Evolutionary conservation across 2,797 vertebrate genomes (phyloP), one percentile per base, ranked within the genome.

Genomic region (Morus bassanus): DNA sequence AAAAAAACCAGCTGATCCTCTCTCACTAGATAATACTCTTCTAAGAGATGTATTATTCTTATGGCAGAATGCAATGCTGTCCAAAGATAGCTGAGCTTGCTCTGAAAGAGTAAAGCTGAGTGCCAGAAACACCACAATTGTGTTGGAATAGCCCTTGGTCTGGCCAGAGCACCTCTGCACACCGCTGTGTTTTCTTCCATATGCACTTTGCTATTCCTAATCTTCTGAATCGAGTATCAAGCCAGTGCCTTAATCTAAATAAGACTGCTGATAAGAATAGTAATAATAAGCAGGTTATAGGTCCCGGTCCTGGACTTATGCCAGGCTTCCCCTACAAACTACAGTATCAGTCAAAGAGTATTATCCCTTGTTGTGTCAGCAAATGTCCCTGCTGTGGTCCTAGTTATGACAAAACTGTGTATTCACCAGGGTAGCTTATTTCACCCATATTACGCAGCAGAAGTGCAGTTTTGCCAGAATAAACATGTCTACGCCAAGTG

Each of bases 401-500:
- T 28, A 67, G 88, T 67, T 86, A 79, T 74, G 95, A 95, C 85
- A 94, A 73, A 95, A 90, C 65, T 48, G 51, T 46, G 6, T 61
- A 41, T 85, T 88, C 83, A 78, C 54, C 43, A 85, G 85, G 33
- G 75, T 75, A 64, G 74, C 3, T 91, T 85, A 70, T 93, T 89
- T 94, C 94, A 84, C 85, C 90, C 89, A 45, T 41, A 68, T 91
- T 88, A 92, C 18, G 1, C 93, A 94, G 77, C 37, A 92, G 8
- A 94, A 83, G 37, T 23, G 64, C 35, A 75, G 11, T 51, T 91
- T 48, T 95, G 91, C 91, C 96, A 96, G 86, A 87, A 85, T 79
- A 95, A 95, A 93, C 56, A 70, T 0, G 11, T 46, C 70, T 51
- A 4, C 1, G 37, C 64, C 92, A 91, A 74, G 87, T 21, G n/a